phyloP scores from a whole-genome alignment of 2,888 invertebrate species.

The Stenotaenia linearis region DNA sequence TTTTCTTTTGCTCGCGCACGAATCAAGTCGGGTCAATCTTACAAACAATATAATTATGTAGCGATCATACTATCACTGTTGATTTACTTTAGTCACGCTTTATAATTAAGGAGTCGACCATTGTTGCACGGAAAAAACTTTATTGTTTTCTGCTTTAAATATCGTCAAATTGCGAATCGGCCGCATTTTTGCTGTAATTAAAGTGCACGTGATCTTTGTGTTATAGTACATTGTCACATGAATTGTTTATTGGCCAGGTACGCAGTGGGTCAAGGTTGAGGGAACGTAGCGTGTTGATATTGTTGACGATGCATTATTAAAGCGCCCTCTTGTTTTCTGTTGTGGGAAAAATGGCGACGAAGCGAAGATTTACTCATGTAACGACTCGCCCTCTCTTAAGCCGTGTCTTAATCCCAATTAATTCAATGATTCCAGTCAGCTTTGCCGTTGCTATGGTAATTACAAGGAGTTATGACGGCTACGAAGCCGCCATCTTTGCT shows the following conservation, averaged over 20 bases:
- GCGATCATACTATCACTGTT: conserved; percentile 8
- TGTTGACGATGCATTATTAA: conserved; percentile 23
- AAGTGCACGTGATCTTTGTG: conserved; percentile 21
- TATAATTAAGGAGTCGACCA: neutral
- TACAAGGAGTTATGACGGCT: neutral
- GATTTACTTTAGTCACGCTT: neutral
- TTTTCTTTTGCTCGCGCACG: neutral
- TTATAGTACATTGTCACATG: conserved; percentile 13
- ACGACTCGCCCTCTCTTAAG: conserved; percentile 12
- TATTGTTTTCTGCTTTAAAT: neutral
- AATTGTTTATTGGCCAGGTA: conserved; percentile 26
- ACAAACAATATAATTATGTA: conserved; percentile 15
- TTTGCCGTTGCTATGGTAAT: neutral
- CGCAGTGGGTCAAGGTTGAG: conserved; percentile 1
- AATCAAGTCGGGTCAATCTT: neutral
- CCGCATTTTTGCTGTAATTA: conserved; percentile 8
- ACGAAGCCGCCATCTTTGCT: neutral
- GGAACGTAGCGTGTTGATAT: conserved; percentile 17
- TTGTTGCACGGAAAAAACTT: neutral
- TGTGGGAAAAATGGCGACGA: conserved; percentile 16
- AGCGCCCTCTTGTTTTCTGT: neutral
- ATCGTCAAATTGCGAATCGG: neutral
- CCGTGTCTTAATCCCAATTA: conserved; percentile 24
- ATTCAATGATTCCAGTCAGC: conserved; percentile 12
- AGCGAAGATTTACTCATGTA: conserved; percentile 22